Conservation (phyloP, 2,888 invertebrate genomes). For the Quadriops clusia region DNA sequence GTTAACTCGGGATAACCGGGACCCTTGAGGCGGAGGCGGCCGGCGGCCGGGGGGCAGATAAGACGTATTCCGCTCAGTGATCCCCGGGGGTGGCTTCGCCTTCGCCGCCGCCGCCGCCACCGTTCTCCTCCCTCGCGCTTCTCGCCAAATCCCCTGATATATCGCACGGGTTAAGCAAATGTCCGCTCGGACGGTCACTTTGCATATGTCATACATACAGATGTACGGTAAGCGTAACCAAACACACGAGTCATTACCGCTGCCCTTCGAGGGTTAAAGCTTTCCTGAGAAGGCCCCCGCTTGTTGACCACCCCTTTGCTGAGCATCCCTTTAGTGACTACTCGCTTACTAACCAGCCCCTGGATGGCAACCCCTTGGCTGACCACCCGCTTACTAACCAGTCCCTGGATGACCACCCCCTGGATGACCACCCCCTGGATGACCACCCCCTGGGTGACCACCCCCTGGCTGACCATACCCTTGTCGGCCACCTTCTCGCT, state of each 20-base stretch:
- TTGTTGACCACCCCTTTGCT: too few species aligned
- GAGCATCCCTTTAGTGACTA: too few species aligned
- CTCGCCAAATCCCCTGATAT: slow-evolving; percentile 35
- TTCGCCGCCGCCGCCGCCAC: slow-evolving; percentile 4
- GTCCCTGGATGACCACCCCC: too few species aligned
- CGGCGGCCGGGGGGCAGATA: slow-evolving; percentile 17
- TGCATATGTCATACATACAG: slow-evolving; percentile 35
- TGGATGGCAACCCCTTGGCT: too few species aligned
- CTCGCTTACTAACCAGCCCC: too few species aligned
- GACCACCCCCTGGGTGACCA: too few species aligned
- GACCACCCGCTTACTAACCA: too few species aligned
- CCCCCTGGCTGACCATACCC: too few species aligned
- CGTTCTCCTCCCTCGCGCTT: slow-evolving; percentile 17
- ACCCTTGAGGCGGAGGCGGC: slow-evolving; percentile 13
- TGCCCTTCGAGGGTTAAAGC: too few species aligned
- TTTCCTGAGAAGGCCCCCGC: neutral
- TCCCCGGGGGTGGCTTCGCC: slow-evolving; percentile 2
- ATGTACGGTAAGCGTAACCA: slow-evolving; percentile 27
- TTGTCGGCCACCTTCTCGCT: too few species aligned
- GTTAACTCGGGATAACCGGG: slow-evolving; percentile 14
- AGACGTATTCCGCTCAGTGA: slow-evolving; percentile 17
- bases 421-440: too few species aligned
- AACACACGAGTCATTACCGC: slow-evolving; percentile 26
- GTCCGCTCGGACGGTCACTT: slow-evolving; percentile 33
- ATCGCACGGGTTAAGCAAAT: slow-evolving; percentile 34